Base-by-base conservation (phyloP, 2,797 vertebrate species). In the Champsocephalus esox region DNA sequence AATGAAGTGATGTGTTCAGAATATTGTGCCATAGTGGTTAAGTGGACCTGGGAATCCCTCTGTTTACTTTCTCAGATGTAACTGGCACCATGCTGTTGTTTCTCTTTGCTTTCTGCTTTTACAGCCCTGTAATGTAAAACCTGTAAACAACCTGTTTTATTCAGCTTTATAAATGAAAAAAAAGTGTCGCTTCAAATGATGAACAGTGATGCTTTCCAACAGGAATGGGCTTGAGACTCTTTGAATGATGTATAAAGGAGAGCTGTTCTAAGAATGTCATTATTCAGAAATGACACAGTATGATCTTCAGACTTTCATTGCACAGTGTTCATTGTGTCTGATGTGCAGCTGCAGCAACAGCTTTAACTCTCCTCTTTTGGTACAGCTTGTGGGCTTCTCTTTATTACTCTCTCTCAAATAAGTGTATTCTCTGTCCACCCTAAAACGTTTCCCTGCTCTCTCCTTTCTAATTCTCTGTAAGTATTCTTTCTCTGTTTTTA, bases 311-410 rank as follows among this genome's bases (percentile, higher is more conserved):
- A 46, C 59, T 62, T 66, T 60, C 54, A 13, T 34, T 78, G 8
- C 38, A 66, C 55, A 66, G 48, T 34, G 51, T 13, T 80, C 59
- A 51, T 63, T 77, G 70, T 68, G 67, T 81, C 79, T 73, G 51
- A 60, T 83, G 66, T 60, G 73, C 80, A 82, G 78, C 86, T 84
- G 76, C 79, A 80, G 56, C 79, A 70, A 71, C 65, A 67, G 50
- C 60, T 74, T 70, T 34, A 79, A 69, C 50, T 68, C 46, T 34
- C 17, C 63, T 66, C 46, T 70, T 67, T 54, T 52, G 8, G 12
- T 63, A 34, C 41, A 61, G 44, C 60, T 73, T 9, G 3, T 57
- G 49, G 55, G 16, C 43, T 48, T 51, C 54, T 74, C 67, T 81
- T 82, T 67, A 75, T 44, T 21, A 62, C 67, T 74, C 59, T 66